Evolutionary conservation across 2,888 invertebrate species (phyloP).

Genomic region (Leptogaster cylindrica): DNA sequence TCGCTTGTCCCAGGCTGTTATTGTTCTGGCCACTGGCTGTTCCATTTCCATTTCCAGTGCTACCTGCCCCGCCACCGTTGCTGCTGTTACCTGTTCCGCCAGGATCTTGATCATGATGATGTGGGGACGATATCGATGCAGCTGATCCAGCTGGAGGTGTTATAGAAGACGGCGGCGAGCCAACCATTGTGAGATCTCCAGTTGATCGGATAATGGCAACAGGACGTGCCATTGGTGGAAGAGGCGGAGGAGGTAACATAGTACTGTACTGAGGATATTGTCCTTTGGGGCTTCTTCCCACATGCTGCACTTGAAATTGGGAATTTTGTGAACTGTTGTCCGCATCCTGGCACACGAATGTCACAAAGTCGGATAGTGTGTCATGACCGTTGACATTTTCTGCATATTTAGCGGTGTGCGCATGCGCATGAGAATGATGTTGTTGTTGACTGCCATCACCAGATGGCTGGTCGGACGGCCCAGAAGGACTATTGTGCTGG

Average conservation of each 20-base stretch:
- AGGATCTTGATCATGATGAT: conserved; percentile 59
- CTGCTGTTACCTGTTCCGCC: conserved; percentile 21
- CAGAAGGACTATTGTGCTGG: conserved; percentile 58
- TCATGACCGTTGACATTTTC: conserved; percentile 78
- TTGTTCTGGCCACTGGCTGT: background rate
- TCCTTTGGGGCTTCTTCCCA: conserved; percentile 68
- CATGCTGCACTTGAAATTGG: conserved; percentile 53
- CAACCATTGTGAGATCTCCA: conserved; percentile 69
- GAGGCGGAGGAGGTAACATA: conserved; percentile 93
- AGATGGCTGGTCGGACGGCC: conserved; percentile 49
- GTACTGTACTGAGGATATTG: conserved; percentile 86
- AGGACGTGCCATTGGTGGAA: conserved; percentile 95
- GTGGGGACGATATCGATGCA: conserved; percentile 56
- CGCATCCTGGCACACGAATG: conserved; percentile 95
- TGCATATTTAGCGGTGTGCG: conserved; percentile 70
- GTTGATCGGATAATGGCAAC: conserved; percentile 95
- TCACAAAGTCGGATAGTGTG: conserved; percentile 93
- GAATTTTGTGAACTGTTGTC: conserved; percentile 77
- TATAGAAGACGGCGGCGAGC: conserved; percentile 70
- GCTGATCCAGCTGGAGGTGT: conserved; percentile 64
- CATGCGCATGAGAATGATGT: conserved; percentile 47
- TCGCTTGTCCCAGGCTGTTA: conserved; percentile 24
- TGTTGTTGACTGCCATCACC: conserved; percentile 49
- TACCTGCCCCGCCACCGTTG: conserved; percentile 51
- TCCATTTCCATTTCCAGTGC: conserved; percentile 56